Conservation (phyloP, 1,140 invertebrate genomes). For the Zaprionus taronus region DNA sequence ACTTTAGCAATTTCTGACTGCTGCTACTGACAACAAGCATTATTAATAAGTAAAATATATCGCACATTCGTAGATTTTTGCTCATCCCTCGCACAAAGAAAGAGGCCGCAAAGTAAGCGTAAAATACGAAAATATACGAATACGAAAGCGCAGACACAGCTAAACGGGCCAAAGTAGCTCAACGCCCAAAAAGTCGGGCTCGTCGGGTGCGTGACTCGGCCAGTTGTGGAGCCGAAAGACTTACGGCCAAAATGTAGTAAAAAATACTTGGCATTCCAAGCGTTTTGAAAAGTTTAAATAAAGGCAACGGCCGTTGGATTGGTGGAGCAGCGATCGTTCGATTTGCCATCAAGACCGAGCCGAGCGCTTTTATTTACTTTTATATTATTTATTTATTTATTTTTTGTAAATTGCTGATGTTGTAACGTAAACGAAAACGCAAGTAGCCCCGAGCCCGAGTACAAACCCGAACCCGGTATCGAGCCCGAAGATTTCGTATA, state of each 20-base stretch:
- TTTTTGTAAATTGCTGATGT: conserved; percentile 35
- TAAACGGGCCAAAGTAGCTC: conserved; percentile 52
- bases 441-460: conserved; percentile 45
- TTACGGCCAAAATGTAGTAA: conserved; percentile 37
- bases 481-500: conserved; percentile 25
- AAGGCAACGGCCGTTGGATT: conserved; percentile 50
- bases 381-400: conserved; percentile 21
- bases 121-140: conserved; percentile 18
- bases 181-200: conserved; percentile 40
- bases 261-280: conserved; percentile 68
- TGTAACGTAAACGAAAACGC: conserved; percentile 72
- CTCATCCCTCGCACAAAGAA: conserved; percentile 45
- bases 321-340: conserved; percentile 25
- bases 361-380: conserved; percentile 27
- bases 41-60: neutral
- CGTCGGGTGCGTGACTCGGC: conserved; percentile 50
- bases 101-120: conserved; percentile 47
- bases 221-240: conserved; percentile 32
- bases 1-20: neutral
- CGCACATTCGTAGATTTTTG: conserved; percentile 22
- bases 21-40: neutral
- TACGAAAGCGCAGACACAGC: conserved; percentile 41
- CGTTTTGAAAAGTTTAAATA: conserved; percentile 53
- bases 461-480: conserved; percentile 5
- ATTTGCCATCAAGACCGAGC: conserved; percentile 25